These are phyloP conservation scores for Danio kyathit DNA, from an alignment of 2,797 vertebrate species.

Conservation along the genomic window DNA sequence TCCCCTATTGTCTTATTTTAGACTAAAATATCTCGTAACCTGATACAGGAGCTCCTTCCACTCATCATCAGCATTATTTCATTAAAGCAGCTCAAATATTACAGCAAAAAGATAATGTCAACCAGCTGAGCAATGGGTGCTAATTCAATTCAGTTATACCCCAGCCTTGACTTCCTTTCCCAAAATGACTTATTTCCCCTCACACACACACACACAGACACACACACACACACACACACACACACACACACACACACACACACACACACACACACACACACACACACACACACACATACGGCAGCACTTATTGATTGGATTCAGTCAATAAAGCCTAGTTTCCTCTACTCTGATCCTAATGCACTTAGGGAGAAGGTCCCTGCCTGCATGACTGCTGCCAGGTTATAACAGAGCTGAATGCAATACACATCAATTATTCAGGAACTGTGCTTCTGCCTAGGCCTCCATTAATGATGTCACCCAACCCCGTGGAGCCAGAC, in stretches of 20 bases:
- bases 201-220: slow-evolving; percentile 40
- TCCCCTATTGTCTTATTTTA: slow-evolving; percentile 2
- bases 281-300: slow-evolving; percentile 35
- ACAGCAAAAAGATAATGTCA: slow-evolving; percentile 15
- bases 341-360: slow-evolving; percentile 80
- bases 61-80: slow-evolving; percentile 33
- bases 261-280: slow-evolving; percentile 49
- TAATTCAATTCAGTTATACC: slow-evolving; percentile 40
- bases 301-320: slow-evolving; percentile 78
- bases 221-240: slow-evolving; percentile 53
- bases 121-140: slow-evolving; percentile 29
- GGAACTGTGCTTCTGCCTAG: slow-evolving; percentile 65
- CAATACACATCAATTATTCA: slow-evolving; percentile 84
- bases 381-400: slow-evolving; percentile 68
- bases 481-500: slow-evolving; percentile 73
- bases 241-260: slow-evolving; percentile 24
- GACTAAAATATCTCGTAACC: slow-evolving; percentile 12
- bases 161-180: slow-evolving; percentile 43
- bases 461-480: slow-evolving; percentile 84
- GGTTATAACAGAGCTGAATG: slow-evolving; percentile 76
- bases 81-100: slow-evolving; percentile 38
- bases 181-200: slow-evolving; percentile 54
- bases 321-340: slow-evolving; percentile 77
- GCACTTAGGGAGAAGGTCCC: slow-evolving; percentile 77
- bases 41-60: slow-evolving; percentile 8